These are phyloP conservation scores for Platyura marginata DNA, from an alignment of 1,140 invertebrate genomes.

Conservation along the genomic window DNA sequence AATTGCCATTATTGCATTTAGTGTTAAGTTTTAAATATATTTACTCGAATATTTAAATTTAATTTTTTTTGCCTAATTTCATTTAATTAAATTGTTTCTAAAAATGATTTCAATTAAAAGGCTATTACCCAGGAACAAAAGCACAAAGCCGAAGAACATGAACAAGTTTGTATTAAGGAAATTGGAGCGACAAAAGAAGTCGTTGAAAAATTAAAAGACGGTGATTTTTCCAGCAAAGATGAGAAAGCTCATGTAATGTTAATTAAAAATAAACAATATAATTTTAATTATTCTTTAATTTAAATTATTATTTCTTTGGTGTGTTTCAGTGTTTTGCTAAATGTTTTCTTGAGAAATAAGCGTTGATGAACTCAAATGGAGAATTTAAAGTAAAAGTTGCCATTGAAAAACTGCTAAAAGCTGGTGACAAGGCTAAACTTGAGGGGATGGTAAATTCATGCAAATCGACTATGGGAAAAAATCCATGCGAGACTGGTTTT, in stretches of 20 bases:
- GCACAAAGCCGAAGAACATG: neutral
- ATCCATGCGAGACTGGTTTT: neutral
- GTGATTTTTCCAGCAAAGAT: neutral
- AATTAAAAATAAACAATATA: neutral
- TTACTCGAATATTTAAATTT: too few relatives aligned
- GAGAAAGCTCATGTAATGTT: neutral
- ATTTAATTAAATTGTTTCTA: too few relatives aligned
- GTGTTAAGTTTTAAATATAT: too few relatives aligned
- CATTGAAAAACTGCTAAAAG: neutral
- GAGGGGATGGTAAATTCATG: neutral
- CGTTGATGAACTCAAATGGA: neutral
- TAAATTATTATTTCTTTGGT: too few relatives aligned
- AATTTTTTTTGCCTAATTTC: too few relatives aligned
- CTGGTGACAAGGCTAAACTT: neutral
- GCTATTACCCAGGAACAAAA: neutral
- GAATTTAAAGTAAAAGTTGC: neutral
- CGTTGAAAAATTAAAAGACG: neutral
- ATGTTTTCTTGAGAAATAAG: neutral
- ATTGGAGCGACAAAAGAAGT: neutral
- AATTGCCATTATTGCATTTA: too few relatives aligned
- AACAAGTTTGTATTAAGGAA: neutral
- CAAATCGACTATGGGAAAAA: neutral
- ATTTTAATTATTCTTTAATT: neutral
- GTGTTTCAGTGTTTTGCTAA: neutral
- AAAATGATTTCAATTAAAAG: neutral